Base-by-base conservation (phyloP, 2,888 invertebrate genomes). In the Plebejus anna region DNA sequence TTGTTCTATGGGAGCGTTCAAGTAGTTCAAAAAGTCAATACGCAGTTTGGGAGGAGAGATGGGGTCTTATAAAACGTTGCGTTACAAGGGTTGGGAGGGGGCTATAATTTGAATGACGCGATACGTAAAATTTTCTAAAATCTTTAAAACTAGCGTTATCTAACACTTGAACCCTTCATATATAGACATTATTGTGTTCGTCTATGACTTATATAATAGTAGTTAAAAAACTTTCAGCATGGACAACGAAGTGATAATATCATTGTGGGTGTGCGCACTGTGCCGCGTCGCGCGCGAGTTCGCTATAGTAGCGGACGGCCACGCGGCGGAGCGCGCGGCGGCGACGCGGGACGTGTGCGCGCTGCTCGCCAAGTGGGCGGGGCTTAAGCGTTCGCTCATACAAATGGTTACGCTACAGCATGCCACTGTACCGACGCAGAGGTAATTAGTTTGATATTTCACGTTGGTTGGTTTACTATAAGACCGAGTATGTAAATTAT, bases 231-330 rank as follows among this genome's bases (percentile, higher is more conserved):
- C 51, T 80, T 79, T 0, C 81, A 92, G 92, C 77, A 79, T 83
- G 0, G 85, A 87, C 13, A 83, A 89, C 78, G 91, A 91, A 70
- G 82, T 82, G 1, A 88, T 91, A 70, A 77, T 89, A 70, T 86
- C 86, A 0, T 81, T 89, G 16, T 92, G 92, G 92, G 86, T 91
- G 59, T 90, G 91, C 82, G 84, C 81, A 76, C 80, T 85, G 70
- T 83, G 85, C 13, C 88, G 90, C 75, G 75, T 80, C 36, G 76
- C 70, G 9, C 57, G 57, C 6, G 38, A 57, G 38, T 6, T 57
- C 0, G 16, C 16, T 3, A n/a, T 13, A 16, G 7, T 11, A 57
- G 22, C 28, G 28, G 42, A 6, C 32, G 78, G 57, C 77, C 77
- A 73, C 47, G 76, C 22, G 75, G 76, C 76, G 76, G 75, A 77